Evolutionary conservation across 1,140 invertebrate genomes (phyloP).

Genomic region (Drosophila equinoxialis): DNA sequence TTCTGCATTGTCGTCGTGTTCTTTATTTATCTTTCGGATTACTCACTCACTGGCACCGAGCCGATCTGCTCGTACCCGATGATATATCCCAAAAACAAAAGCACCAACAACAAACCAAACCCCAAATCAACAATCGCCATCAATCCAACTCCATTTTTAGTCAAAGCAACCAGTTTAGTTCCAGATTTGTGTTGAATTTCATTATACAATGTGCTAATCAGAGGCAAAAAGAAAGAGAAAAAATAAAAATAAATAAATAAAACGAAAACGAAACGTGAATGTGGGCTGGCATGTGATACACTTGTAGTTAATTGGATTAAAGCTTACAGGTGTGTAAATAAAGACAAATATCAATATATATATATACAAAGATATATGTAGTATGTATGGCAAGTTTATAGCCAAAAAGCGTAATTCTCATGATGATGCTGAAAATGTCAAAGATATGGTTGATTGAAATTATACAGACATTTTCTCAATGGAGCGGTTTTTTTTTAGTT

Average conservation of each 20-base stretch:
- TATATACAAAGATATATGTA: background rate
- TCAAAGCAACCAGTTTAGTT: slow-evolving; percentile 30
- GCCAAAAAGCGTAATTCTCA: slow-evolving; percentile 5
- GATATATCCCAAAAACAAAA: slow-evolving; percentile 1
- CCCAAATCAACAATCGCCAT: background rate
- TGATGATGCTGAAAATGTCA: slow-evolving; percentile 27
- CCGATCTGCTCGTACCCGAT: background rate
- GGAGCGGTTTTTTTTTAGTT: background rate
- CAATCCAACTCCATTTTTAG: slow-evolving; percentile 12
- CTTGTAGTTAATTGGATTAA: slow-evolving; percentile 27
- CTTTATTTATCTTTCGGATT: slow-evolving; percentile 60
- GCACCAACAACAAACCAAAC: background rate
- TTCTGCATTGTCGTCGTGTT: slow-evolving; percentile 41
- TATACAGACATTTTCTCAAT: background rate
- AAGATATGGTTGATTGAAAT: slow-evolving; percentile 12
- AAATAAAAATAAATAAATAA: no score
- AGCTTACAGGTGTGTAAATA: slow-evolving; percentile 65
- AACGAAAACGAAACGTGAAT: slow-evolving; percentile 37
- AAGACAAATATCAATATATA: slow-evolving; percentile 12
- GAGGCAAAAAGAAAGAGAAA: background rate
- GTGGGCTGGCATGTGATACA: slow-evolving; percentile 63
- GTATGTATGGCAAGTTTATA: background rate
- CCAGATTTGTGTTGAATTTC: slow-evolving; percentile 12
- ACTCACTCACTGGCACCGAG: slow-evolving; percentile 41
- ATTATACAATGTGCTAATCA: slow-evolving; percentile 56